These are phyloP conservation scores for Pelodiscus sinensis DNA, from an alignment of 2,113 vertebrate species.

Conservation along the genomic window DNA sequence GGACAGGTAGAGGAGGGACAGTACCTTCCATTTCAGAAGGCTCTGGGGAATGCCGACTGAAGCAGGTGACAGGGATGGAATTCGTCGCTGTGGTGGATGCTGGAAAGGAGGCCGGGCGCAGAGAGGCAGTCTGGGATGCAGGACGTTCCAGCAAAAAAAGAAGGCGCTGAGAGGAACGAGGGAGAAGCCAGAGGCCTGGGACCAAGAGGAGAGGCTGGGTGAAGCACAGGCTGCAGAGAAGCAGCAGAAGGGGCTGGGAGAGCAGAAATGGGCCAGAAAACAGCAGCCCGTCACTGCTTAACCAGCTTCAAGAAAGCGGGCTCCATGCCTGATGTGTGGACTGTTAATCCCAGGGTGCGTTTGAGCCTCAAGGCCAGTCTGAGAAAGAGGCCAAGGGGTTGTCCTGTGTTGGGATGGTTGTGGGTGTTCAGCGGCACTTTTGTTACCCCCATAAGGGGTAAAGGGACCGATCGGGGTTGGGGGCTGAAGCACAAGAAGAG, in stretches of 20 bases:
- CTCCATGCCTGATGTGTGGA: not conserved
- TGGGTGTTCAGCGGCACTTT: no score
- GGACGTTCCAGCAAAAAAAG: no score
- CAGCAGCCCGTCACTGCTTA: not conserved
- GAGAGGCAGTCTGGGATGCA: no score
- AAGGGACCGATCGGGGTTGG: no score
- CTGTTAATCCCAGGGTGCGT: not conserved
- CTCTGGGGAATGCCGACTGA: not conserved
- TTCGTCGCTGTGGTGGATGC: not conserved
- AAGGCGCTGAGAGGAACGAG: not conserved
- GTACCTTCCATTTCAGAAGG: not conserved
- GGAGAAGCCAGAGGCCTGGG: not conserved
- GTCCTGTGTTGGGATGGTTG: no score
- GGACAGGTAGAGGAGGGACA: not conserved
- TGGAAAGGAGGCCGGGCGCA: not conserved
- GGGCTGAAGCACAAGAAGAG: no score
- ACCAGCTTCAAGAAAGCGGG: not conserved
- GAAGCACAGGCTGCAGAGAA: not conserved
- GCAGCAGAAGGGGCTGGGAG: no score
- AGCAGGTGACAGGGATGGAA: not conserved
- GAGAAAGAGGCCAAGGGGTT: no score
- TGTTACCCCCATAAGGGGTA: no score
- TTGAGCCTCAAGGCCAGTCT: not conserved
- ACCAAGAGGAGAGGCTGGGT: not conserved
- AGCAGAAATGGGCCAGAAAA: not conserved